phyloP scores from a whole-genome alignment of 2,113 vertebrate genomes.

The Nothocercus julius region DNA sequence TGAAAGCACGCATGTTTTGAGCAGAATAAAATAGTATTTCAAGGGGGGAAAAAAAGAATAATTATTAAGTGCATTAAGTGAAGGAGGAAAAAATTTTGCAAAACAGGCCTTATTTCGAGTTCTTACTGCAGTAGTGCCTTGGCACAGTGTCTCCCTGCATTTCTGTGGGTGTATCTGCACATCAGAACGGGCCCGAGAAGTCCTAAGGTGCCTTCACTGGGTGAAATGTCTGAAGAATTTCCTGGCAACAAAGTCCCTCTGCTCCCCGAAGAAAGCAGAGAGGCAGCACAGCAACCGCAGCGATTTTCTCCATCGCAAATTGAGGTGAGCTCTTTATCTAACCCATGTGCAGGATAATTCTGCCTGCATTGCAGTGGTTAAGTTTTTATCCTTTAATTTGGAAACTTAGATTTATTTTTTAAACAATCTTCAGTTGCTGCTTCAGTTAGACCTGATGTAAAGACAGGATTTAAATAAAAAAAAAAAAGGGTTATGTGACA shows the following conservation, averaged over 20 bases:
- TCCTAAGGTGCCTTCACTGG: not conserved
- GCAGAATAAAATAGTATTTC: conserved; percentile 37
- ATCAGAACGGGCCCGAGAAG: not conserved
- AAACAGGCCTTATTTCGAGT: not conserved
- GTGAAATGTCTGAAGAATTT: not conserved
- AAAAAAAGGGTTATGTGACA: not conserved
- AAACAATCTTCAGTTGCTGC: not conserved
- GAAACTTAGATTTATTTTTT: not conserved
- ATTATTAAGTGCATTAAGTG: not conserved
- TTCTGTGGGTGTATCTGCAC: fast-evolving
- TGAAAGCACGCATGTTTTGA: conserved; percentile 45
- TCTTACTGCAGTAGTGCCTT: not conserved
- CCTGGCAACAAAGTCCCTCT: not conserved
- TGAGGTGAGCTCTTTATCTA: fast-evolving
- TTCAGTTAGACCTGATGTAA: not conserved
- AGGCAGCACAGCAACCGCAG: not conserved
- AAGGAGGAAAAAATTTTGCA: not conserved
- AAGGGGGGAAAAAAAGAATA: conserved; percentile 24
- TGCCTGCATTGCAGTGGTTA: fast-evolving
- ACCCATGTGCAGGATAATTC: fast-evolving
- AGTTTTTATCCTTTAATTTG: fast-evolving
- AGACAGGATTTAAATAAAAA: not conserved
- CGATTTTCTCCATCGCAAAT: not conserved
- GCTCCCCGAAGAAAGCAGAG: not conserved
- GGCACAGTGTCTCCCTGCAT: not conserved